Percentiles rank a stretch among this genome's conserved stretches.
Evolutionary conservation across 1,140 invertebrate genomes (phyloP).

Genomic region (Aphis gossypii): DNA sequence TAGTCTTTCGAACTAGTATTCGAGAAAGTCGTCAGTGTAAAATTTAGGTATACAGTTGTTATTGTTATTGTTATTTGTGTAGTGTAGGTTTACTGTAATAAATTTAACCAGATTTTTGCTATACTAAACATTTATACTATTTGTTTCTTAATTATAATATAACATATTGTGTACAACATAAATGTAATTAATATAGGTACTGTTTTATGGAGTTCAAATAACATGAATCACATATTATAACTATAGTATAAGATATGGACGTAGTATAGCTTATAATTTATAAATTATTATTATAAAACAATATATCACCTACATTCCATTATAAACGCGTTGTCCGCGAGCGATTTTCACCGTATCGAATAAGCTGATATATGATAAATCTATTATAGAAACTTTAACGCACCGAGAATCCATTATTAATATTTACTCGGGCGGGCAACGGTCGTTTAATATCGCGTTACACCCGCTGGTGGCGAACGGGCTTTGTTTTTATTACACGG

Average conservation of each 20-base stretch:
- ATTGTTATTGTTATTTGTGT: no score
- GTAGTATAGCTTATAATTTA: not conserved
- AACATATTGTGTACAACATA: not conserved
- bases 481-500: constrained; percentile 42
- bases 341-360: not conserved
- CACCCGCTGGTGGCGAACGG: not conserved
- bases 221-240: not conserved
- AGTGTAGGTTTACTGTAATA: no score
- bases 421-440: constrained; percentile 32
- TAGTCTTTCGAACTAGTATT: not conserved
- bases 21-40: no score
- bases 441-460: constrained; percentile 38
- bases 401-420: constrained; percentile 36
- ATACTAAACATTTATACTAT: no score
- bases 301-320: not conserved
- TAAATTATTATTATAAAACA: constrained; percentile 11
- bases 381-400: constrained; percentile 12
- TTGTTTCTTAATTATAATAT: no score
- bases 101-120: no score
- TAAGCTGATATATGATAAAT: not conserved
- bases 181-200: not conserved
- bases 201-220: not conserved
- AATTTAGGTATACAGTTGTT: no score
- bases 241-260: not conserved
- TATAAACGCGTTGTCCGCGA: not conserved